Evolutionary conservation across 2,888 invertebrate species (phyloP), one percentile per base, ranked within the genome.

Genomic region (Theodoxus fluviatilis): DNA sequence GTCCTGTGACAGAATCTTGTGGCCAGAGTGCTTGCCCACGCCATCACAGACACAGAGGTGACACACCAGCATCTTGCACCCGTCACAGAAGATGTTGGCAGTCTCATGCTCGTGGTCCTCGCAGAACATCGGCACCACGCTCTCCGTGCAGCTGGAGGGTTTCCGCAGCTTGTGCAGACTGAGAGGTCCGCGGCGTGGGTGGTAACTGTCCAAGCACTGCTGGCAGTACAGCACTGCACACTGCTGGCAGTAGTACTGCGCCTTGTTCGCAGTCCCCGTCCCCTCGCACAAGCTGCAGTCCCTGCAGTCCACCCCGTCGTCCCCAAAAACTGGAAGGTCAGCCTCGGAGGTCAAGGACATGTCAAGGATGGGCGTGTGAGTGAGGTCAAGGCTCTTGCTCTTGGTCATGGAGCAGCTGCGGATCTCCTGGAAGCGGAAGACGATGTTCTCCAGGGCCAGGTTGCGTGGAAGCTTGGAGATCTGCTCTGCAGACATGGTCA

Each of bases 11-110:
- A 85, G 74, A 52, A 84, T 80, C 71, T 80, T 81, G 68, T 85
- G 85, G 40, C 81, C 81, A 22, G 81, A 79, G 73, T 85, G 85
- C 75, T 80, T 78, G 3, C 85, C 85, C 9, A 80, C 76, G 18
- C 83, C 85, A 61, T 84, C 82, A 76, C 85, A 85, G 40, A 85
- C 82, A 79, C 85, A 85, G 37, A 85, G 76, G 52, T 81, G 83
- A 65, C 85, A 85, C 18, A 82, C 83, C 43, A 82, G 74, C 38
- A 77, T 68, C 67, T 81, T 80, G 72, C 84, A 84, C 35, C 78
- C 70, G 71, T 83, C 82, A 78, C 85, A 84, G 73, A 83, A 84
- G 59, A 84, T 81, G 37, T 79, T 78, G 1, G 80, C 79, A 25
- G 73, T 68, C 69, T 84, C 85, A 12, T 74, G 71, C 22, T 74